Evolutionary conservation across 2,797 vertebrate species (phyloP), one percentile per base, ranked within the genome.

Genomic region (Melanotaenia trifasciata): DNA sequence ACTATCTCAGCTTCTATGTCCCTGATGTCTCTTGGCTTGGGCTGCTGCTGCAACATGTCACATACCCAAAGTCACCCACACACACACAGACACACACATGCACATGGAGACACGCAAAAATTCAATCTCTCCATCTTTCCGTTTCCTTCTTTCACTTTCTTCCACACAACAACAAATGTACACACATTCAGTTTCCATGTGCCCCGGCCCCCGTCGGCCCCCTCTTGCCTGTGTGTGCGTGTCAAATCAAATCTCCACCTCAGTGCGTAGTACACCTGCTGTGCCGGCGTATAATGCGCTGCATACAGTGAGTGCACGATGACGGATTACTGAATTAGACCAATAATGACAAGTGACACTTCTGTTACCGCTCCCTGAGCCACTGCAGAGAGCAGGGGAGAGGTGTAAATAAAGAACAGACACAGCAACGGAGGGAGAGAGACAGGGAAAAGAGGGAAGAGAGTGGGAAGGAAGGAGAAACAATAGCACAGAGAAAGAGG

Each of bases 311-410:
- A 91, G 93, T 81, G 90, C 89, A 89, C 85, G 90, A 95, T 95
- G 94, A 95, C 94, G 92, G 94, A 95, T 95, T 95, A 95, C 94
- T 92, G 93, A 94, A 95, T 95, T 94, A 95, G 91, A 92, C 91
- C 90, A 94, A 94, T 95, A 95, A 95, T 94, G 94, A 95, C 95
- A 95, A 94, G 94, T 95, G 95, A 95, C 95, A 95, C 94, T 94
- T 94, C 90, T 94, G 94, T 96, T 95, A 96, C 94, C 93, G 94
- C 94, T 95, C 93, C 91, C 93, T 91, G 90, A 94, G 91, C 92
- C 94, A 94, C 94, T 92, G 93, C 93, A 88, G 89, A 93, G 90
- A 87, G 60, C 86, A 58, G 87, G 80, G 86, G 87, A 92, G 91
- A 88, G 89, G 90, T 91, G 93, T 87, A 91, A 93, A 94, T 94